These are phyloP conservation scores for Steinernema scapterisci DNA, from an alignment of 2,888 invertebrate species.

Conservation along the genomic window DNA sequence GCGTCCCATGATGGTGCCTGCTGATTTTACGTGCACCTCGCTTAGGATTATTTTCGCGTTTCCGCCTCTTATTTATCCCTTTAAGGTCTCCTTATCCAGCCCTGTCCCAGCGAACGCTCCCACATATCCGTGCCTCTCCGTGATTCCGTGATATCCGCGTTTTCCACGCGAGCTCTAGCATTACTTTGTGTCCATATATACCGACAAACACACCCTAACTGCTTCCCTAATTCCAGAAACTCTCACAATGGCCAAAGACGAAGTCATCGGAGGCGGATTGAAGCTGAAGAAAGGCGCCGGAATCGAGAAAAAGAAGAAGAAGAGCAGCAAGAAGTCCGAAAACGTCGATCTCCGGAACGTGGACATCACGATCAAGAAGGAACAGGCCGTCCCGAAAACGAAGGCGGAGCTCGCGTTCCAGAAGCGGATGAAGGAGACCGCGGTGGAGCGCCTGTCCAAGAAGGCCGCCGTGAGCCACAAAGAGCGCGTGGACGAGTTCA, in stretches of 20 bases:
- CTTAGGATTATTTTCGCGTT: too few species aligned
- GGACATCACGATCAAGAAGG: slow-evolving; percentile 56
- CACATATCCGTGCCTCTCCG: too few species aligned
- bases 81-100: too few species aligned
- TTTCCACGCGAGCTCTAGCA: too few species aligned
- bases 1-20: too few species aligned
- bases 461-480: slow-evolving; percentile 62
- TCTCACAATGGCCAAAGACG: slow-evolving; percentile 30
- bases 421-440: slow-evolving; percentile 57
- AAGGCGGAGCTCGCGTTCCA: slow-evolving; percentile 64
- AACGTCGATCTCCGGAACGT: slow-evolving; percentile 48
- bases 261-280: slow-evolving; percentile 42
- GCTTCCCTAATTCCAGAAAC: too few species aligned
- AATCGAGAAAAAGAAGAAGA: slow-evolving; percentile 44
- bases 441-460: slow-evolving; percentile 58
- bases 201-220: too few species aligned
- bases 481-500: slow-evolving; percentile 65
- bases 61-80: too few species aligned
- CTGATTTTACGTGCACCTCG: too few species aligned
- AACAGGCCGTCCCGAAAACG: slow-evolving; percentile 52
- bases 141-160: too few species aligned
- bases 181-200: too few species aligned
- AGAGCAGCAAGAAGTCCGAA: slow-evolving; percentile 39
- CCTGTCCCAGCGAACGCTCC: too few species aligned
- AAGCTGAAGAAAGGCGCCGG: slow-evolving; percentile 47